These are phyloP conservation scores for Hyla sarda DNA, from an alignment of 2,113 vertebrate genomes.

Conservation along the genomic window DNA sequence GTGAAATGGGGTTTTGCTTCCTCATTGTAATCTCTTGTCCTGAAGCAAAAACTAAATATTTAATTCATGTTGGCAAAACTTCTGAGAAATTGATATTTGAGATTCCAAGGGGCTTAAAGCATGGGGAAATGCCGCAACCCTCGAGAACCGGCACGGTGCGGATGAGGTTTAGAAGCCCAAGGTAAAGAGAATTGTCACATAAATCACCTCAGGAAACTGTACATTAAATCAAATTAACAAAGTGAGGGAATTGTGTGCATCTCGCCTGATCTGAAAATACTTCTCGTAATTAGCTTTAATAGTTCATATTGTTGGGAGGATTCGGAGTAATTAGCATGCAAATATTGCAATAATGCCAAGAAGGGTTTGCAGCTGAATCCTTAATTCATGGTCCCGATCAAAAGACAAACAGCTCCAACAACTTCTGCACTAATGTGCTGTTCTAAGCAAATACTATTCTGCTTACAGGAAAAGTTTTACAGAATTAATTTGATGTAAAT, in stretches of 20 bases:
- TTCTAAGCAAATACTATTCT: slow-evolving; percentile 30
- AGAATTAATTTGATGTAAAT: slow-evolving; percentile 31
- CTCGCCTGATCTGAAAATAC: neutral
- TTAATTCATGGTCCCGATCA: slow-evolving; percentile 17
- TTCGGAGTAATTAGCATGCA: slow-evolving; percentile 36
- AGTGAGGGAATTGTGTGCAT: slow-evolving; percentile 9
- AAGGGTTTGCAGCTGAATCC: slow-evolving; percentile 10
- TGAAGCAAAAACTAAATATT: neutral
- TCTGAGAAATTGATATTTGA: neutral
- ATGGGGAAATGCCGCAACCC: neutral
- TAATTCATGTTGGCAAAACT: neutral
- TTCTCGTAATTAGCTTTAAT: slow-evolving; percentile 35
- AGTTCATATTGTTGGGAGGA: slow-evolving; percentile 43
- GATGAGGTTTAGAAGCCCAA: neutral
- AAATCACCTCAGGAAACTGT: neutral
- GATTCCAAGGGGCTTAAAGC: neutral
- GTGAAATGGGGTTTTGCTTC: too few relatives aligned
- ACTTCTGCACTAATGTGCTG: slow-evolving; percentile 24
- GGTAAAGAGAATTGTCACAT: neutral
- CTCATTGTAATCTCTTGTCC: neutral
- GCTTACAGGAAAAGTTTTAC: slow-evolving; percentile 29
- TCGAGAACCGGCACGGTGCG: neutral
- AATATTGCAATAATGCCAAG: slow-evolving; percentile 39
- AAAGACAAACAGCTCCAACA: slow-evolving; percentile 15
- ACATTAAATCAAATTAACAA: slow-evolving; percentile 15